Base-by-base conservation (phyloP, 2,113 vertebrate genomes). In the Salvator merianae region DNA sequence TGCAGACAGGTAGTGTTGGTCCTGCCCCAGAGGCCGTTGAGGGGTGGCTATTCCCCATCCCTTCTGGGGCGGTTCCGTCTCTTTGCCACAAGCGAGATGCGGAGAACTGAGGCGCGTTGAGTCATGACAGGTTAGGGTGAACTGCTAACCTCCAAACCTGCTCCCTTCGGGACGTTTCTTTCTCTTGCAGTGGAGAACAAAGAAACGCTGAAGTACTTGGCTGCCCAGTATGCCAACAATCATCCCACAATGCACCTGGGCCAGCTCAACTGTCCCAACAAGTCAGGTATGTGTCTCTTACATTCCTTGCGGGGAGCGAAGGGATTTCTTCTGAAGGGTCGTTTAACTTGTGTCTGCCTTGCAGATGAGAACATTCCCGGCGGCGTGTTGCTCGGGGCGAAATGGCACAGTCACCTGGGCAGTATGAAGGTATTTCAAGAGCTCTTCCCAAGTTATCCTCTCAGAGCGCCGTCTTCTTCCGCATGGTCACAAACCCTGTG, bases 211-310 rank as follows among this genome's bases (percentile, higher is more conserved):
- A 98, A 97, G 94, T 97, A 99, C 93, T 92, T 99, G 95, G 99
- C 98, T 40, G 97, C 95, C 63, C 94, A 98, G 8, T 99, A 99
- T 93, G 97, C 98, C 85, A 97, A 95, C 89, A 98, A 99, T 91
- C 98, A 99, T 89, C 98, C 98, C 0, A 94, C 94, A 53, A 99
- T 99, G 97, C 97, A 98, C 88, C 94, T 98, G 81, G 98, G 98
- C 36, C 96, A 97, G 87, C 96, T 97, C 22, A 94, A 95, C 88
- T 99, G 99, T 93, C 96, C 96, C 74, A 97, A 97, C 92, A 97
- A 97, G 73, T 98, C 97, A 92, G 96, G 98, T 99, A 95, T n/a
- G 95, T 91, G 82, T 53, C 59, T 53, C 53, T 87, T 79, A 59
- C 26, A 28, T 9, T 12, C 1, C 16, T 18, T 62, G 14, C 1